Base-by-base conservation (phyloP, 1,140 invertebrate species). In the Ooceraea biroi region DNA sequence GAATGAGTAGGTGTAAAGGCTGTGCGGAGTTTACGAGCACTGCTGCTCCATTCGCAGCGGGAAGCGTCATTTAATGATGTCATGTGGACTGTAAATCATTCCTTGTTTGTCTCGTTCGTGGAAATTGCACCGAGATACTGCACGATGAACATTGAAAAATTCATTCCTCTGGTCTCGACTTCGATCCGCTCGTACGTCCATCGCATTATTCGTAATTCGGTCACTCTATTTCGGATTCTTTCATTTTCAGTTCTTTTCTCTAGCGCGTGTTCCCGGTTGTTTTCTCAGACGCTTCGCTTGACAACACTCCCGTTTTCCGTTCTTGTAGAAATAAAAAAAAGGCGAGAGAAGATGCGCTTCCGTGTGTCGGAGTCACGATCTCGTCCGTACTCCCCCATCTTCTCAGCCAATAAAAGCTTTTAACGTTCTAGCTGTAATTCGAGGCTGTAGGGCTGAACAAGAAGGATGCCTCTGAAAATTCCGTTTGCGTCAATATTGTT, bases 321-420 rank as follows among this genome's bases (percentile, higher is more conserved):
- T 50, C 61, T 69, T 80, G 72, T n/a, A 48, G 14, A 65, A 83
- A 60, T 69, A 83, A 83, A 63, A 63, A 88, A 76, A 27, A 48
- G 25, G 19, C n/a, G 46, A 57, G 41, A 77, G 48, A 66, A 48
- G 76, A 77, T 57, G 71, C 41, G 66, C 22, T 87, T 89, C 72
- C 73, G 88, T 60, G 69, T 58, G 55, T 69, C 65, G 60, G 25
- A 58, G 65, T 83, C 84, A 80, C 78, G n/a, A n/a, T n/a, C n/a
- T n/a, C n/a, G 52, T 57, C 84, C 44, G 65, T 41, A 57, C 55
- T 80, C 46, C 48, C 57, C 44, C 66, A n/a, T 50, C 52, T 66
- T 85, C 50, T 66, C 65, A 14, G 66, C 66, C 82, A 88, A 90
- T 91, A 90, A 91, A 91, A 88, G 87, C 88, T 91, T 91, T 91